Evolutionary conservation across 2,113 vertebrate species (phyloP), one percentile per base, ranked within the genome.

Genomic region (Poeciliopsis turrubarensis): DNA sequence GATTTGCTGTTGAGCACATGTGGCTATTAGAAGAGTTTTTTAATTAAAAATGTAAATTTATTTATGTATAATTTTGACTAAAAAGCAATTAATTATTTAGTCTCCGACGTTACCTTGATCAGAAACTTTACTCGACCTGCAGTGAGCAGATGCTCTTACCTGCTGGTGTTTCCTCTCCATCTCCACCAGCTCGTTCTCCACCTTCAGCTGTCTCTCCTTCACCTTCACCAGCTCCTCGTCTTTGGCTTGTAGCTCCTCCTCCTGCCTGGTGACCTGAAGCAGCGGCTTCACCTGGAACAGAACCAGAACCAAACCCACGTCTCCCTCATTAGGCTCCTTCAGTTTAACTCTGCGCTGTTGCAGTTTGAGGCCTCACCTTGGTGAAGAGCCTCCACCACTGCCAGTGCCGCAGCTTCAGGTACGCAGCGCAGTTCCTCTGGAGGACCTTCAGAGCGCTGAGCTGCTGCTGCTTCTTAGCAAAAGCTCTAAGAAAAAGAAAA

Each of bases 321-420:
- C 39, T 41, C 39, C n/a, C 39, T 15, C 39, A 0, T 41, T 41
- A 3, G 37, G 11, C 29, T 13, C 3, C 17, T 17, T 11, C 27
- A 13, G 17, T n/a, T 6, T 31, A 32, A n/a, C 27, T 26, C 30
- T 12, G 4, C 19, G 30, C 63, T 19, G 57, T 15, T 29, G 19
- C 26, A 37, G 66, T 65, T 17, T 1, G 27, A 44, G 25, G 62
- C 54, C 86, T 79, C 64, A 90, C 98, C 97, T 99, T 99, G 0
- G 98, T 99, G 94, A 99, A 99, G 65, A 99, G 96, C 31, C 98
- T 95, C 98, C 98, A 99, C 98, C 98, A 99, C 91, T 99, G 98
- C 98, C 98, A 99, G 89, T 99, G 97, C 29, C 98, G 94, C 32
- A 99, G 93, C 75, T 99, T 99, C 77, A 99, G 85, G 85, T 99